Percentiles rank a stretch among this genome's conserved stretches.
These are phyloP conservation scores for Taenaris catops DNA, from an alignment of 2,888 invertebrate genomes.

Conservation along the genomic window DNA sequence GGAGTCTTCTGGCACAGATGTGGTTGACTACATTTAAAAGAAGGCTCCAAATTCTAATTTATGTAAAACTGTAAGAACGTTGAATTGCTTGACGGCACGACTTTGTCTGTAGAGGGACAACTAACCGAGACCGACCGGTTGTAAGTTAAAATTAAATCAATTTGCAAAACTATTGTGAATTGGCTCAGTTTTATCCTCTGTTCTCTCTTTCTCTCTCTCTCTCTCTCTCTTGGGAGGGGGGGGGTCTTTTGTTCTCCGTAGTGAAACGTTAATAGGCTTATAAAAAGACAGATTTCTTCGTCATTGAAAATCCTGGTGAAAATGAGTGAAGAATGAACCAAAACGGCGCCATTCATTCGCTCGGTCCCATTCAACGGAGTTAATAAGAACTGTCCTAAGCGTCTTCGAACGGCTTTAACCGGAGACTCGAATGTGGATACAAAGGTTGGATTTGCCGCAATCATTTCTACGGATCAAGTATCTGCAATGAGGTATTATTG, in stretches of 20 bases:
- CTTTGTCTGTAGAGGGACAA: no score
- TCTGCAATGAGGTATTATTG: no score
- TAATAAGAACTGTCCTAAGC: slow-evolving; percentile 6
- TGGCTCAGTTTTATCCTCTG: no score
- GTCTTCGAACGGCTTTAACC: slow-evolving; percentile 1
- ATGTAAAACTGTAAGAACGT: no score
- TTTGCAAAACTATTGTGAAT: no score
- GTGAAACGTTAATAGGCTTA: background rate
- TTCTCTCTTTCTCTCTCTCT: background rate
- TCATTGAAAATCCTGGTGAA: slow-evolving; percentile 26
- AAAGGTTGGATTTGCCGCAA: slow-evolving; percentile 7
- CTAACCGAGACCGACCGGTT: no score
- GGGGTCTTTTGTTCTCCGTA: background rate
- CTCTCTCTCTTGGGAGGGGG: background rate
- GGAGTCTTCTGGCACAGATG: no score
- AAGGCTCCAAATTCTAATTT: no score
- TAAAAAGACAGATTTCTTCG: background rate
- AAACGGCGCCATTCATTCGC: slow-evolving; percentile 5
- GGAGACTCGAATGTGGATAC: slow-evolving; percentile 1
- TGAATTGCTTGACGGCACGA: no score
- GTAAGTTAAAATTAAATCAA: no score
- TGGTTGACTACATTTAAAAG: no score
- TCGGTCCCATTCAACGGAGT: slow-evolving; percentile 35
- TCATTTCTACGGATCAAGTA: no score
- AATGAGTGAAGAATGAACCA: slow-evolving; percentile 8